Percentiles rank a stretch among this genome's conserved stretches.
Conservation (phyloP, 2,888 invertebrate genomes). For the Choreutis nemorana region DNA sequence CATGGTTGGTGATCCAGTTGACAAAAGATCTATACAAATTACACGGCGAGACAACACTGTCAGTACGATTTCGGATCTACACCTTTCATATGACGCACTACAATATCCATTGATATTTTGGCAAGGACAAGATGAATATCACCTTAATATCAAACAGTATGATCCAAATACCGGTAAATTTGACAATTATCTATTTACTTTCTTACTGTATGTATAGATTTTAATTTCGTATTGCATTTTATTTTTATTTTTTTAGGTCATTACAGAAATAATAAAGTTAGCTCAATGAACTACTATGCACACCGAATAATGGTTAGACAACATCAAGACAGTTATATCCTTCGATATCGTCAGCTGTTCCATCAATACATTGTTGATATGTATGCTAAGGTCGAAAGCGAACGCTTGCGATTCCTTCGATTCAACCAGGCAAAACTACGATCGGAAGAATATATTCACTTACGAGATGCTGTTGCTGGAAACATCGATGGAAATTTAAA, state of each 20-base stretch:
- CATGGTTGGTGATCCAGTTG: slow-evolving; percentile 10
- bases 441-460: slow-evolving; percentile 9
- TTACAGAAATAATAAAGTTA: slow-evolving; percentile 9
- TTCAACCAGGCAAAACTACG: slow-evolving; percentile 7
- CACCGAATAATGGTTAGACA: slow-evolving; percentile 9
- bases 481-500: slow-evolving; percentile 7
- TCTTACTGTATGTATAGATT: slow-evolving; percentile 8
- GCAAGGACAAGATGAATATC: slow-evolving; percentile 11
- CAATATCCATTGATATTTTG: slow-evolving; percentile 11
- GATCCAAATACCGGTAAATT: slow-evolving; percentile 5
- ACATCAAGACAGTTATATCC: slow-evolving; percentile 9
- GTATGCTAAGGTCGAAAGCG: slow-evolving; percentile 12
- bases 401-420: slow-evolving; percentile 7
- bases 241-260: slow-evolving; percentile 9
- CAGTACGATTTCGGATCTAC: slow-evolving; percentile 5
- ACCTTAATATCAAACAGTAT: slow-evolving; percentile 6
- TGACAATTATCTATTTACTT: slow-evolving; percentile 13
- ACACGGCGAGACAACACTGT: slow-evolving; percentile 8
- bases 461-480: slow-evolving; percentile 8
- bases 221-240: slow-evolving; percentile 11
- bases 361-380: slow-evolving; percentile 22
- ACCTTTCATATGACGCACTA: slow-evolving; percentile 9
- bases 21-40: slow-evolving; percentile 8
- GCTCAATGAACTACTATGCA: slow-evolving; percentile 8
- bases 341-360: slow-evolving; percentile 18